Base-by-base conservation (phyloP, 2,888 invertebrate genomes). In the Parapristionchus giblindavisi region DNA sequence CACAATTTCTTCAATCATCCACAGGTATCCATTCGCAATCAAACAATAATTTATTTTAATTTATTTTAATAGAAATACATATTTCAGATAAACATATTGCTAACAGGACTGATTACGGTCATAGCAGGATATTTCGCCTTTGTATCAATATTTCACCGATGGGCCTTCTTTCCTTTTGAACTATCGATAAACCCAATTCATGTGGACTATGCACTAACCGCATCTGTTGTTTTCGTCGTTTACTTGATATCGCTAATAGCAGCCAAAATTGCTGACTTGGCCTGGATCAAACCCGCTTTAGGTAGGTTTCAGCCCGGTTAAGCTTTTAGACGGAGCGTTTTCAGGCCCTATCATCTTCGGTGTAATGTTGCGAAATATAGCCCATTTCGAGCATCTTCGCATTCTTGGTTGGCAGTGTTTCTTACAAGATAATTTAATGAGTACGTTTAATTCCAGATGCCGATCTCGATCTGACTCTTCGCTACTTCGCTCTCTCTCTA, bases 1-100 rank as follows among this genome's bases (percentile, higher is more conserved):
- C 73, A 73, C 21, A 73, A 73, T 61, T 73, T 73, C 60, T 73
- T 73, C 61, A 73, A 73, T n/a, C 73, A 73, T 61, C 73, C 73
- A 8, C 73, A 73, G 48, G 73, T 61, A 17, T 5, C 14, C 2
- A 52, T 48, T 14, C 14, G 21, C 21, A 48, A 48, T 48, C 11
- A 14, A 11, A 11, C 24, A 8, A n/a, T 24, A 24, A 24, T 61
- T 21, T 61, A 24, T 34, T 34, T 61, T n/a, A 38, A 17, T 21
- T 61, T 36, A 14, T 3, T 61, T 6, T 63, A 24, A 11, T 54
- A 54, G 8, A 6, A 24, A n/a, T 38, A 24, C 11, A 21, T 56
- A 21, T 6, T 61, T 48, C 38, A 73, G 73, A 36, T 73, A 21
- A 73, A 73, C 29, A 2, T 73, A 4, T 24, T 73, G n/a, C 5